phyloP scores from a whole-genome alignment of 2,113 vertebrate species.

The Bungarus multicinctus region DNA sequence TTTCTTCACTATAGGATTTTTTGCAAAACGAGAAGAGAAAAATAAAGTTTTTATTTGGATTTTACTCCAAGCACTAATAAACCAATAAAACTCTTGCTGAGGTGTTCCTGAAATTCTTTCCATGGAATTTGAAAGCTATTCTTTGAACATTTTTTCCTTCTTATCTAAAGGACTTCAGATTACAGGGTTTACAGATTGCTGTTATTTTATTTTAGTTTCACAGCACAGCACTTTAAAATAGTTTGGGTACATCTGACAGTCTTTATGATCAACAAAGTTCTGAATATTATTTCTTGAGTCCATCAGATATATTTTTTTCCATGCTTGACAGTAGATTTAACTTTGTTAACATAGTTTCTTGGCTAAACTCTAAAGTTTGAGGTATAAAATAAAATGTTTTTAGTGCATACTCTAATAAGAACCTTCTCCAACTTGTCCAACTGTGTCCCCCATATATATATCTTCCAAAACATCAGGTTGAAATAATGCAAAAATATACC shows the following conservation, averaged over 20 bases:
- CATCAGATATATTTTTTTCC: neutral
- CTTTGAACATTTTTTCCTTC: neutral
- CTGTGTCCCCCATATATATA: neutral
- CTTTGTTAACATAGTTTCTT: neutral
- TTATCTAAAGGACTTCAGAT: neutral
- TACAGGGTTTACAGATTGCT: neutral
- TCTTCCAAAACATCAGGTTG: neutral
- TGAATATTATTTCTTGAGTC: neutral
- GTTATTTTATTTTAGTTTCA: neutral
- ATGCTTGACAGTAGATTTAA: neutral
- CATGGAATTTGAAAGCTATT: neutral
- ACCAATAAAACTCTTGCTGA: neutral
- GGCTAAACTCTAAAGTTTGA: neutral
- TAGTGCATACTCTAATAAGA: neutral
- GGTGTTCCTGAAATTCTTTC: neutral
- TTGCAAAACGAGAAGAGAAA: neutral
- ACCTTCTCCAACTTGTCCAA: neutral
- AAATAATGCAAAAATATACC: neutral
- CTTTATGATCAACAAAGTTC: neutral
- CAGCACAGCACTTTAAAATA: neutral
- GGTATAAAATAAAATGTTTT: neutral
- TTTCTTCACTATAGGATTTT: neutral
- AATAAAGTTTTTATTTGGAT: neutral
- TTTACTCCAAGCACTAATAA: neutral
- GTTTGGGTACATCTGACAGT: neutral